Evolutionary conservation across 2,113 vertebrate genomes (phyloP).

Genomic region (Bucco capensis): DNA sequence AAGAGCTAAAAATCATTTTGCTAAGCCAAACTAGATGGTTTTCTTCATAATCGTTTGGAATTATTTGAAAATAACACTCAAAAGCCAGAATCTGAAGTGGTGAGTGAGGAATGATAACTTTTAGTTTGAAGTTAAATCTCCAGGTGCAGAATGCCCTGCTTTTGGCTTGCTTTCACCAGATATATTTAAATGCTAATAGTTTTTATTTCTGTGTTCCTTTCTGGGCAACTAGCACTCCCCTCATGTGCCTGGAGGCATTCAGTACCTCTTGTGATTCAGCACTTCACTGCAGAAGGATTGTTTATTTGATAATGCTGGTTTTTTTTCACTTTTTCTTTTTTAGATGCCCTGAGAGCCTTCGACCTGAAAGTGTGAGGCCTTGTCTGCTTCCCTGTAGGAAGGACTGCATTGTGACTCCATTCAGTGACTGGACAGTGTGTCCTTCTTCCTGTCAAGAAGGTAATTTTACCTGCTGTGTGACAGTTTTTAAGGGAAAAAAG

Average conservation of each 20-base stretch:
- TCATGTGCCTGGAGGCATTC: background rate
- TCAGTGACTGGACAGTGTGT: constrained; percentile 90
- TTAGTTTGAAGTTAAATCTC: background rate
- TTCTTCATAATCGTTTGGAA: background rate
- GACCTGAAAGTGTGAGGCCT: constrained; percentile 87
- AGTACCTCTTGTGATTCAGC: background rate
- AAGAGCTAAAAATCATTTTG: background rate
- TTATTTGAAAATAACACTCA: background rate
- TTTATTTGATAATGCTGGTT: background rate
- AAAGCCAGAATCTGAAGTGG: background rate
- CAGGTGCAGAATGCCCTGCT: background rate
- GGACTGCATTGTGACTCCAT: constrained; percentile 90
- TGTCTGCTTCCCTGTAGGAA: constrained; percentile 92
- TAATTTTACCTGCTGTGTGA: constrained; percentile 46
- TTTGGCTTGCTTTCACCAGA: background rate
- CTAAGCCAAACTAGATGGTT: background rate
- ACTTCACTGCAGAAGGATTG: background rate
- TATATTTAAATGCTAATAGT: background rate
- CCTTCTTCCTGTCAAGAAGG: constrained; percentile 86
- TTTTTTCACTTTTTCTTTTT: background rate
- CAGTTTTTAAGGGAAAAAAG: background rate
- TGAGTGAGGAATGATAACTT: background rate
- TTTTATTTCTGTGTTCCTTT: background rate
- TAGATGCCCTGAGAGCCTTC: constrained; percentile 92
- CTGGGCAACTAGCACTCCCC: background rate